Evolutionary conservation across 2,888 invertebrate species (phyloP), one percentile per base, ranked within the genome.

Genomic region (Andrena chrysosceles): DNA sequence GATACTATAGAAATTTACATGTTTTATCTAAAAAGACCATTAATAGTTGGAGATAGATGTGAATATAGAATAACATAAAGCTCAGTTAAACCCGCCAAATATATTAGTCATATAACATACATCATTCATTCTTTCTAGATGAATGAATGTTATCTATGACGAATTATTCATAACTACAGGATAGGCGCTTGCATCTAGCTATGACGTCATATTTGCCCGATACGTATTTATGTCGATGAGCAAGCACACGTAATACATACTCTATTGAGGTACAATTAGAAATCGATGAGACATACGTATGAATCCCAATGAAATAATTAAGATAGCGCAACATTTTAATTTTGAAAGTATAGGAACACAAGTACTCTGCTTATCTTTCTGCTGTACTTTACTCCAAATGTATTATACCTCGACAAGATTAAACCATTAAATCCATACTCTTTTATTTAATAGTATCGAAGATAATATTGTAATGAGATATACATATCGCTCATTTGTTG

Each of bases 131-230:
- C 6, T 23, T 62, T 8, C 20, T 3, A 8, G 0, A 42, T 70
- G 76, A 69, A 63, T 63, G 63, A 56, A 52, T 16, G 7, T 10
- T 33, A 59, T 23, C 23, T 59, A 42, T 70, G 63, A 42, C 29
- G 49, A 29, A 62, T 29, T 10, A 29, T 29, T 69, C n/a, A 23
- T 48, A 33, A 8, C 16, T 48, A 49, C n/a, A 59, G 13, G 54
- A 4, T 33, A 42, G 16, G 1, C 29, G 42, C n/a, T 33, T 20
- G 8, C 4, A 6, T 60, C 2, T 56, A 35, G 13, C 29, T 49
- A 69, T 49, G 56, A 56, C 35, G 26, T 56, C 49, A 56, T 56
- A 69, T 20, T 6, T 66, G 29, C 33, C 26, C 10, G 29, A 69
- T 16, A 56, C 59, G 13, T 59, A 59, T 35, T 26, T 54, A 10